Percentiles rank a stretch among this genome's conserved stretches.
Evolutionary conservation across 2,888 invertebrate genomes (phyloP).

Genomic region (Drosophila phalerata): DNA sequence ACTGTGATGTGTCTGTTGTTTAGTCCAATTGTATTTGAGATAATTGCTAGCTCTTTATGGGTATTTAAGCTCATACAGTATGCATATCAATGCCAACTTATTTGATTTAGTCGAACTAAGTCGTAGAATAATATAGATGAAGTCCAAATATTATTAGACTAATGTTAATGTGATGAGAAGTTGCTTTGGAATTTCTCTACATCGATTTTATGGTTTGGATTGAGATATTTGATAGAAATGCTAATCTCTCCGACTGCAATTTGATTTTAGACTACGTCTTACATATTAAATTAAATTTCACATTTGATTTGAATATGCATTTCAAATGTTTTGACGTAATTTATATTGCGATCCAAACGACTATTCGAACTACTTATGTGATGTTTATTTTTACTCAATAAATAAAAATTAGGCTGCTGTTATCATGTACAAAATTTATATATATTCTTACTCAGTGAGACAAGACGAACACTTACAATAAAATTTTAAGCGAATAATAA

Average conservation of each 20-base stretch:
- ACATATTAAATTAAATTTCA: not conserved
- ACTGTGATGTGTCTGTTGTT: conserved; percentile 8
- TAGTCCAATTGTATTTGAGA: conserved; percentile 21
- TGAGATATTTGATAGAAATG: not conserved
- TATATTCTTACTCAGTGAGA: too few relatives aligned
- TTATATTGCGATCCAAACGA: too few relatives aligned
- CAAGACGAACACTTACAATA: too few relatives aligned
- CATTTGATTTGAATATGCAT: not conserved
- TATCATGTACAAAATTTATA: too few relatives aligned
- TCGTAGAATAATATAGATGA: not conserved
- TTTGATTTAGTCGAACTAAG: not conserved
- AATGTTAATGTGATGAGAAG: not conserved
- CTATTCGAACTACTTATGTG: too few relatives aligned
- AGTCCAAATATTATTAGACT: too few relatives aligned
- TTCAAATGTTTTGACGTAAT: not conserved
- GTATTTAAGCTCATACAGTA: conserved; percentile 27
- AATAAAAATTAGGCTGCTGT: too few relatives aligned
- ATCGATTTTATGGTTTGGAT: not conserved
- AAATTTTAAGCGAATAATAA: too few relatives aligned
- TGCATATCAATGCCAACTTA: conserved; percentile 12
- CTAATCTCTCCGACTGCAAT: not conserved
- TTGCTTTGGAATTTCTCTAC: not conserved
- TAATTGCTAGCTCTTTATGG: conserved; percentile 44
- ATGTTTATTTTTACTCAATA: too few relatives aligned
- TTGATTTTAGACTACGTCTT: not conserved